Base-by-base conservation (phyloP, 2,888 invertebrate genomes). In the Chaetogeoica ovagalla region DNA sequence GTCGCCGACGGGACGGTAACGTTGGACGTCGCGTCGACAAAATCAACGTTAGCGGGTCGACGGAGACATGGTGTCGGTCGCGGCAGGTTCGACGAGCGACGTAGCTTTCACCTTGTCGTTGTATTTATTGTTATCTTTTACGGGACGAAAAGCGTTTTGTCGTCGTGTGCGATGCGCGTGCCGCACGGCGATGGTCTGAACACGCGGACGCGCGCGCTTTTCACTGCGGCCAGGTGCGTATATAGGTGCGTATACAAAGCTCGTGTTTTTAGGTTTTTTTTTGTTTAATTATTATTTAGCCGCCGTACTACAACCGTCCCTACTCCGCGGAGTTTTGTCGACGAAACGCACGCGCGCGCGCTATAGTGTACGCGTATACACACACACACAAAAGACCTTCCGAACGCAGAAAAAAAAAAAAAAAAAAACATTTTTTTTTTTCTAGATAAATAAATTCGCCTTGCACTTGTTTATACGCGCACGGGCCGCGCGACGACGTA, bases 361-460 rank as follows among this genome's bases (percentile, higher is more conserved):
- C 55, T 39, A 15, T 37, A 0, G 17, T 15, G 19, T 9, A 43
- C 43, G 9, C 43, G 43, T 9, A 43, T 9, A 43, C 4, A 43
- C 4, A 43, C 39, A 4, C 2, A 23, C 15, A 39, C 23, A 11
- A 39, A 55, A 68, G 48, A 76, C 75, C 75, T 76, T 76, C 75
- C 59, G 21, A 68, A 43, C 7, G 60, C n/a, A 9, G 30, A 48
- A 69, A 69, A 1, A 30, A 30, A 30, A 30, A 30, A 30, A 30
- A 30, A 30, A 30, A 30, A 30, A n/a, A n/a, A n/a, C n/a, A n/a
- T n/a, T n/a, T n/a, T n/a, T n/a, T n/a, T n/a, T 76, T 68, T 69
- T 48, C 77, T 69, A 77, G 77, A 69, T 69, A 77, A 77, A 77
- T 69, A 77, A 69, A 77, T 69, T 69, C 13, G 60, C 68, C 59